Evolutionary conservation across 2,797 vertebrate genomes (phyloP).

Genomic region (Sphaeramia orbicularis): DNA sequence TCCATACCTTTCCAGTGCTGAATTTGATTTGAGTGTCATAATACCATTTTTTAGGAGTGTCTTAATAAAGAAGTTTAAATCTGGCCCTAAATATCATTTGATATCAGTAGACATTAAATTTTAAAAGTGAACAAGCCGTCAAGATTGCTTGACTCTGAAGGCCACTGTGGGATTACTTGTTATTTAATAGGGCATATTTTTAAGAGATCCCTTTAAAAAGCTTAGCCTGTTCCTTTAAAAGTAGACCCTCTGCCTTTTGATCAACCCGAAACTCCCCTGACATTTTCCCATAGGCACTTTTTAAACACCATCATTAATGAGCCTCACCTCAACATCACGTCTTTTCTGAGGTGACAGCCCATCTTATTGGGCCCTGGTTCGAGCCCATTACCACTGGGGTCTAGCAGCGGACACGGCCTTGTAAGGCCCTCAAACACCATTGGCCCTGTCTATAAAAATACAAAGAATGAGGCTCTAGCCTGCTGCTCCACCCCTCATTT

Average conservation of each 20-base stretch:
- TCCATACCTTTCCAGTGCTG: no score
- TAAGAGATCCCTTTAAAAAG: slow-evolving; percentile 79
- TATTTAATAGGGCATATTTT: slow-evolving; percentile 75
- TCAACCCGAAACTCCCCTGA: slow-evolving; percentile 69
- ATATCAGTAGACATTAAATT: slow-evolving; percentile 30
- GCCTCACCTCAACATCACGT: slow-evolving; percentile 70
- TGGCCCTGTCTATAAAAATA: slow-evolving; percentile 78
- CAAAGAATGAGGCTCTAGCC: slow-evolving; percentile 57
- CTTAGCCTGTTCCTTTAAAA: slow-evolving; percentile 67
- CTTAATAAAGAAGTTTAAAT: not conserved
- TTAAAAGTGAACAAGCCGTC: slow-evolving; percentile 41
- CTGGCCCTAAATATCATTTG: slow-evolving; percentile 43
- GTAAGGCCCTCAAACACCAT: slow-evolving; percentile 65
- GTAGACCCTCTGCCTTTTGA: slow-evolving; percentile 74
- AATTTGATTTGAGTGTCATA: no score
- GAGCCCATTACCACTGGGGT: slow-evolving; percentile 75
- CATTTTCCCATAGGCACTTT: slow-evolving; percentile 68
- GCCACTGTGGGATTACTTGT: slow-evolving; percentile 59
- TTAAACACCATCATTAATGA: slow-evolving; percentile 80
- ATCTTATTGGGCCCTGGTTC: slow-evolving; percentile 63
- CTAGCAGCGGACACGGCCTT: slow-evolving; percentile 67
- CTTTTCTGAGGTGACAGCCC: slow-evolving; percentile 67
- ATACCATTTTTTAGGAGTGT: no score
- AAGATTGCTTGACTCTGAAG: slow-evolving; percentile 21
- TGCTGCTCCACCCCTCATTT: slow-evolving; percentile 67